These are phyloP conservation scores for Zelleria hepariella DNA, from an alignment of 2,888 invertebrate species.

Conservation along the genomic window DNA sequence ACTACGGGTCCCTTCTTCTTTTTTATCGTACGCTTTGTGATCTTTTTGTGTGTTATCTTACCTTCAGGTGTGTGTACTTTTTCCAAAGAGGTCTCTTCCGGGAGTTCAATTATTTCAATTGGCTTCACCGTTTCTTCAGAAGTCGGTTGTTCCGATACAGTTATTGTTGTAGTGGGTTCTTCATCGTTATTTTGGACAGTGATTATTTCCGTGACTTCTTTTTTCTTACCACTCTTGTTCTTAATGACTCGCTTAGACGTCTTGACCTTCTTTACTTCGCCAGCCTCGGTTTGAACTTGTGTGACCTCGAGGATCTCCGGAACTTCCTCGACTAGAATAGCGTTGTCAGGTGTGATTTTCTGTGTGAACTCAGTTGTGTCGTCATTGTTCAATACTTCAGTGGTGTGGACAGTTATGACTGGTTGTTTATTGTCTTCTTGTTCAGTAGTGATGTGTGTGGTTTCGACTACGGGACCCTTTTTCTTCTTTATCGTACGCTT, in stretches of 20 bases:
- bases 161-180: slow-evolving; percentile 15
- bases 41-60: slow-evolving; percentile 23
- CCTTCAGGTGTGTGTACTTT: slow-evolving; percentile 34
- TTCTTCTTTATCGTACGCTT: slow-evolving; percentile 32
- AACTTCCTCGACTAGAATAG: slow-evolving; percentile 15
- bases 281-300: slow-evolving; percentile 46
- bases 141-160: slow-evolving; percentile 11
- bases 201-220: slow-evolving; percentile 33
- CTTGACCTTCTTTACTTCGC: slow-evolving; percentile 24
- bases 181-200: slow-evolving; percentile 27
- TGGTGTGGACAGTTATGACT: slow-evolving; percentile 26
- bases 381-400: slow-evolving; percentile 22
- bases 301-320: slow-evolving; percentile 31
- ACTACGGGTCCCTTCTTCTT: slow-evolving; percentile 28
- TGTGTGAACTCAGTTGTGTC: slow-evolving; percentile 16
- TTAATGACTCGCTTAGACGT: slow-evolving; percentile 21
- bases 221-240: slow-evolving; percentile 26
- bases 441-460: slow-evolving; percentile 53
- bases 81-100: slow-evolving; percentile 12
- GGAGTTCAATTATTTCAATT: slow-evolving; percentile 7
- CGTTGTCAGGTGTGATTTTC: slow-evolving; percentile 24
- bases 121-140: slow-evolving; percentile 13
- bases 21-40: slow-evolving; percentile 27
- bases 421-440: slow-evolving; percentile 41
- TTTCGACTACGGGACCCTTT: slow-evolving; percentile 31